Base-by-base conservation (phyloP, 1,140 invertebrate genomes). In the Drosophila pseudoananassae region DNA sequence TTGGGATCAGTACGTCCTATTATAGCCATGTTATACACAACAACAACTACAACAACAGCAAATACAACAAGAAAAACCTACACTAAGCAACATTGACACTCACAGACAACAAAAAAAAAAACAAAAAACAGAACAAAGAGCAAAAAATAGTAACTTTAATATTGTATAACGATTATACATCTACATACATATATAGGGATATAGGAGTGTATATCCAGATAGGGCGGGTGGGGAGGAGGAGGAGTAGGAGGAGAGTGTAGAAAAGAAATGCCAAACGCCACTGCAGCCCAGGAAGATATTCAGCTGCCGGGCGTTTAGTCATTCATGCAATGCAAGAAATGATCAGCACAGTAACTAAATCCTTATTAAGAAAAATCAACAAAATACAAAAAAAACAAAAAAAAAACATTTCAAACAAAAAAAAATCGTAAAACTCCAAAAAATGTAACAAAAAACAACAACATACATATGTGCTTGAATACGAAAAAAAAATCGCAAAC, bases 381-480 rank as follows among this genome's bases (percentile, higher is more conserved):
- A 70, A 64, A 52, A 58, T 20, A 20, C 20, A 61, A 60, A 43
- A 78, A 78, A 58, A 61, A 79, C 76, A 74, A 58, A 40, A 89
- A 83, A 77, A 82, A 89, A 81, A 68, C 54, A 81, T 78, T 79
- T 70, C 64, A 79, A 76, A 80, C 64, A 79, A 76, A 79, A 73
- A 89, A 88, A 85, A 89, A 85, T 63, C 50, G 75, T 68, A 84
- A 84, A 57, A 72, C 33, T 58, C 56, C 31, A 65, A 82, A 55
- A 74, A 74, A 60, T 61, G 59, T 84, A 73, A 70, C 73, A 87
- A 82, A 74, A 60, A 60, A 55, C 61, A 82, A 74, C 72, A 80
- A 81, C 73, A 85, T 76, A 90, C 78, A 89, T 89, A 83, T 90
- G 85, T 90, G 88, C 82, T 90, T 90, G 83, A 90, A 90, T 90